Base-by-base conservation (phyloP, 2,888 invertebrate species). In the Muscina levida region DNA sequence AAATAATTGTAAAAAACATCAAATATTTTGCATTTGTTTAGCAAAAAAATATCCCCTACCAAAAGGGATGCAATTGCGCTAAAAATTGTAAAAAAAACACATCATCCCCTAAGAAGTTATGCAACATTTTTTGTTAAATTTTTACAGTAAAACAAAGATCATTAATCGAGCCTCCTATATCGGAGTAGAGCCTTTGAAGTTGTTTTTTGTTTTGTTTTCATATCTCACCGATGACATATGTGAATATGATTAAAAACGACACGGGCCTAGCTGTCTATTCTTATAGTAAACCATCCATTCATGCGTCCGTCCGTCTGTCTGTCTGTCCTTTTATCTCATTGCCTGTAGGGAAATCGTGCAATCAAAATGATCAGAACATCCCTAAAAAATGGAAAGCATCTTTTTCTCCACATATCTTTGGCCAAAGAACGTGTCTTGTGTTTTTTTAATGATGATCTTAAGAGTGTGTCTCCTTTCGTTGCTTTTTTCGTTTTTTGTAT, bases 381-480 rank as follows among this genome's bases (percentile, higher is more conserved):
- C 62, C 62, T 62, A 62, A 62, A 62, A 62, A 62, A 22, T 42
- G 42, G 42, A 62, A 42, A 42, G 42, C 62, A 62, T 62, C 42
- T 62, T 59, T 42, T 62, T 42, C 17, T 42, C 17, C 22, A 19
- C 17, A 19, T 56, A 5, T 24, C 26, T 56, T 39, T 59, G 5
- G 19, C 37, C 57, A 68, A 68, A 72, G 81, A 77, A 77, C 74
- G 74, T 77, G 77, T 77, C 70, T 73, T 72, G 17, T 57, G 11
- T 73, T 57, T 68, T 80, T 26, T 59, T 17, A 15, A 3, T 51
- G 37, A 37, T 24, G 68, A 68, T 68, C 39, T 68, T 68, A 39
- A 24, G 48, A 19, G 48, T 8, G 42, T 39, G 15, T 1, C 5
- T 2, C 6, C 13, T 2, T 4, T 37, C 70, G 56, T 24, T 53